Base-by-base conservation (phyloP, 1,140 invertebrate genomes). In the Carcinoscorpius rotundicauda region DNA sequence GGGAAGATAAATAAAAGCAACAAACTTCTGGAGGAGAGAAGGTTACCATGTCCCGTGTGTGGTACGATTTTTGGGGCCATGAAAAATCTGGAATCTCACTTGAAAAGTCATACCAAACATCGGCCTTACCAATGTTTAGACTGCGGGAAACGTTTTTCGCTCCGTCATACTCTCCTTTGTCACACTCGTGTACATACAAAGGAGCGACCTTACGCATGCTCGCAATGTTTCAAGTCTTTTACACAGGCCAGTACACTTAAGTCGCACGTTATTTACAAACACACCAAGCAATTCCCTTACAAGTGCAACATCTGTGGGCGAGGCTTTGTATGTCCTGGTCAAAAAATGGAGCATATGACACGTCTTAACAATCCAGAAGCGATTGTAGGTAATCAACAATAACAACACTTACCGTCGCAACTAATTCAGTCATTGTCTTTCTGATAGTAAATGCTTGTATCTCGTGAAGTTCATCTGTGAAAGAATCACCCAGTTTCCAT, bases 271-370 rank as follows among this genome's bases (percentile, higher is more conserved):
- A 69, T 69, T 49, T 69, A 67, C 55, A 67, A 67, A 56, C 68
- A 69, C 60, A 69, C 68, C 4, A 69, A 68, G 65, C 51, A 69
- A 58, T 69, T 67, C 58, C 68, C 68, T 8, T 65, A 69, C 53
- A n/a, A 50, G 11, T 69, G 68, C 53, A 64, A 64, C 58, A 52
- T 58, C 6, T 69, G 68, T 62, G 68, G 66, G 11, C 65, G 66
- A 1, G 68, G 68, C 11, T 69, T 69, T 53, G 67, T 69, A 48
- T 67, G 62, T 51, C 68, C 68, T 6, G 65, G 64, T 6, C 64
- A 66, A 48, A 61, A 52, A 62, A 51, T 52, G 11, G 64, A 66
- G 50, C 64, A 66, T 52, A 62, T 61, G 29, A 49, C 49, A 5
- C 29, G 59, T 49, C 9, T 60, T 10, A 5, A 60, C 8, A 29